Evolutionary conservation across 2,113 vertebrate species (phyloP).

Genomic region (Saguinus midas): DNA sequence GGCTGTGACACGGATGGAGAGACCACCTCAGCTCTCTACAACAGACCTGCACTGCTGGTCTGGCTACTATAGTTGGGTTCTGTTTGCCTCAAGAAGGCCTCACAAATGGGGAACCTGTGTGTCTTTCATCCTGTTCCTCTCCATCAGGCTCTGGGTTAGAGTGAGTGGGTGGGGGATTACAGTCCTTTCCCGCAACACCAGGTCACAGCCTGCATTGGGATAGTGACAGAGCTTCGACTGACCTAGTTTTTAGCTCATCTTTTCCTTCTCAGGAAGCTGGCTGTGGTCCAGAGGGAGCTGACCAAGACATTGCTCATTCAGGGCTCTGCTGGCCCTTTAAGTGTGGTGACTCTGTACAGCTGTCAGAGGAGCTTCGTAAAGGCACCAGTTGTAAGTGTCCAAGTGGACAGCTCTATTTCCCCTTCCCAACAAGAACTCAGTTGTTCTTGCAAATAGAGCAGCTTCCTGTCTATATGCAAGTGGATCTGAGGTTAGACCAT

Average conservation of each 20-base stretch:
- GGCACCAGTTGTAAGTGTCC: background rate
- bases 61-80: background rate
- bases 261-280: background rate
- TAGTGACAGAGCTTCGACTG: background rate
- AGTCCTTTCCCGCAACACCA: background rate
- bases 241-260: background rate
- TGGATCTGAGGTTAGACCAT: background rate
- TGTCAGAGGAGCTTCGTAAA: background rate
- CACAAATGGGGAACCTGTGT: background rate
- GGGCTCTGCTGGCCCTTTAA: no score
- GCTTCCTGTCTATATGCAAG: background rate
- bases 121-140: background rate
- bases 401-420: background rate
- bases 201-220: background rate
- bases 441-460: background rate
- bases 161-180: background rate
- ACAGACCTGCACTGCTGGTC: background rate
- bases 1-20: background rate
- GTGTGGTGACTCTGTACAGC: background rate
- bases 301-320: background rate
- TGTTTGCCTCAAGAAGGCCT: background rate
- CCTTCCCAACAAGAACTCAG: background rate
- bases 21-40: background rate
- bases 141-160: background rate
- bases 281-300: background rate